Evolutionary conservation across 2,888 invertebrate genomes (phyloP).

Genomic region (Calephelis perditalis): DNA sequence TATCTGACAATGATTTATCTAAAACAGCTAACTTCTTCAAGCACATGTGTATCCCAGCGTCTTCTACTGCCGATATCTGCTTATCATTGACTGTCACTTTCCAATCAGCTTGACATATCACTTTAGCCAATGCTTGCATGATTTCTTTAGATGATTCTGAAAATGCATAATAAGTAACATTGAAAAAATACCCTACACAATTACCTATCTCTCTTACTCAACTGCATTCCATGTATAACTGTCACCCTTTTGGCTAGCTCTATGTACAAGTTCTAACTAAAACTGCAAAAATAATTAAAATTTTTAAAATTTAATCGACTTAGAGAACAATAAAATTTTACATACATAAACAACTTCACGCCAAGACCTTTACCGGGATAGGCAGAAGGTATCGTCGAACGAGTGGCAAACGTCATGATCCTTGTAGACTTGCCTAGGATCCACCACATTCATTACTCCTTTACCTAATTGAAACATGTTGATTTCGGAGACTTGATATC

Average conservation of each 20-base stretch:
- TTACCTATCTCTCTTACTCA: neutral
- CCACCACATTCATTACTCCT: too few relatives aligned
- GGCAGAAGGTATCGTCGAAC: too few relatives aligned
- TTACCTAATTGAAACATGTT: too few relatives aligned
- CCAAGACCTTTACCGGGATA: too few relatives aligned
- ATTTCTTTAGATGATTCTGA: constrained; percentile 59
- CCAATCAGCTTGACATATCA: constrained; percentile 72
- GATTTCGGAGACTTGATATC: too few relatives aligned
- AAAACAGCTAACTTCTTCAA: constrained; percentile 85
- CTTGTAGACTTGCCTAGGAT: too few relatives aligned
- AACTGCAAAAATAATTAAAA: too few relatives aligned
- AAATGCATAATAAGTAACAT: constrained; percentile 3
- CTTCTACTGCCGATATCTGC: constrained; percentile 80
- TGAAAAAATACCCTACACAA: constrained; percentile 12
- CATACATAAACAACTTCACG: too few relatives aligned
- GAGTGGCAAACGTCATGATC: too few relatives aligned
- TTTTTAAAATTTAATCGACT: neutral
- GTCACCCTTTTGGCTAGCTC: neutral
- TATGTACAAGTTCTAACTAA: too few relatives aligned
- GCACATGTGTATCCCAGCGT: constrained; percentile 86
- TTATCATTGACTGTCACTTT: constrained; percentile 66
- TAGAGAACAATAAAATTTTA: too few relatives aligned
- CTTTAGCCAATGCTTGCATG: constrained; percentile 48
- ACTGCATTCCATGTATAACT: too few relatives aligned
- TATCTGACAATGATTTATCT: constrained; percentile 75